Percentiles rank a stretch among this genome's conserved stretches.
Conservation (phyloP, 2,113 vertebrate species). For the Turdus rufiventris region DNA sequence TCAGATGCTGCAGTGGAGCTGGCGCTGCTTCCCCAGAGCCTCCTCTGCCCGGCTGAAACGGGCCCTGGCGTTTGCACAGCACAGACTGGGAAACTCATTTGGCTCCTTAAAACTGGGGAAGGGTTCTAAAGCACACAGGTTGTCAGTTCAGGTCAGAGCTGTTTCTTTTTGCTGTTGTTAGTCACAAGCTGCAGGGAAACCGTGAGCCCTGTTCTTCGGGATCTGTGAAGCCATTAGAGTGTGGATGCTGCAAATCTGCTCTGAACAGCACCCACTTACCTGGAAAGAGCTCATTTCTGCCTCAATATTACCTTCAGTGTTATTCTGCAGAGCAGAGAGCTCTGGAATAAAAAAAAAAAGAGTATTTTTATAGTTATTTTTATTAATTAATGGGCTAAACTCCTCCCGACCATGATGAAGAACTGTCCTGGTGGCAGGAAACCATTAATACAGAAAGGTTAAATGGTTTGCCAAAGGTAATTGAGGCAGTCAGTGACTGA, state of each 20-base stretch:
- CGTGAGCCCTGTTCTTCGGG: neutral
- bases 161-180: neutral
- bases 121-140: neutral
- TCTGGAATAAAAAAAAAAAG: neutral
- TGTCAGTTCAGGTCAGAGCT: neutral
- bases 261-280: neutral
- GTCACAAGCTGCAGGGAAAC: neutral
- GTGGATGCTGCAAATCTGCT: neutral
- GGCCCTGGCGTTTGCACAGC: neutral
- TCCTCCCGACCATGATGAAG: neutral
- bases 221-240: neutral
- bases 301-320: neutral
- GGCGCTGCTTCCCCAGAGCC: slow-evolving; percentile 14
- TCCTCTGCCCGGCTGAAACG: neutral
- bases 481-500: neutral
- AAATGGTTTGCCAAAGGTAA: slow-evolving; percentile 44
- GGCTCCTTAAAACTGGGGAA: neutral
- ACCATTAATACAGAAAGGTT: slow-evolving; percentile 28
- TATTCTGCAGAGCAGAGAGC: neutral
- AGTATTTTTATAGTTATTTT: neutral
- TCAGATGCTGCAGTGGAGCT: slow-evolving; percentile 41
- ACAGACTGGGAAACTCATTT: neutral
- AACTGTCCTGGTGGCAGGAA: neutral
- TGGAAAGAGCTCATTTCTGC: neutral
- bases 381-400: neutral